Conservation (phyloP, 2,888 invertebrate species). For the Tiliacea citrago region DNA sequence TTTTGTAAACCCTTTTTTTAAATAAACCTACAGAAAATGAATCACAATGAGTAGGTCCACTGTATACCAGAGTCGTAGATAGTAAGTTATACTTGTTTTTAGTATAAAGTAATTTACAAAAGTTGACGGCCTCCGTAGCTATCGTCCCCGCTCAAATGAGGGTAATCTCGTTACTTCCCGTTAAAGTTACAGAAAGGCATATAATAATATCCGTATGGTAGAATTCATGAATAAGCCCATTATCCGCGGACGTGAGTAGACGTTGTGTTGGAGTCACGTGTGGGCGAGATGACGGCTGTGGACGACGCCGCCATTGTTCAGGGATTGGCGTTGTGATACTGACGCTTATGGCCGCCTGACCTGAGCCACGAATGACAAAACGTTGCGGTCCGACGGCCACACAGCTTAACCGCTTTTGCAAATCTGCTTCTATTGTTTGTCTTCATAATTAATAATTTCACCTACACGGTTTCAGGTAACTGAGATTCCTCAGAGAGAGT, state of each 20-base stretch:
- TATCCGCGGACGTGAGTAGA: slow-evolving; percentile 70
- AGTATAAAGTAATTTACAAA: slow-evolving; percentile 11
- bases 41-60: neutral
- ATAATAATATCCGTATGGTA: slow-evolving; percentile 61
- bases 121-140: slow-evolving; percentile 11
- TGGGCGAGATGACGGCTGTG: slow-evolving; percentile 47
- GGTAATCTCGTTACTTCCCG: slow-evolving; percentile 48
- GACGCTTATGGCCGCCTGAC: slow-evolving; percentile 36
- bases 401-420: slow-evolving; percentile 38
- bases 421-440: slow-evolving; percentile 44
- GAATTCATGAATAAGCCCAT: slow-evolving; percentile 71
- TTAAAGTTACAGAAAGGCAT: slow-evolving; percentile 59
- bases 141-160: slow-evolving; percentile 21
- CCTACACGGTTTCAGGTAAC: slow-evolving; percentile 2
- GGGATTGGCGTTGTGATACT: slow-evolving; percentile 51
- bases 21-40: neutral
- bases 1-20: neutral
- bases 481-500: neutral
- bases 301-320: slow-evolving; percentile 42
- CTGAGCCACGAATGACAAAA: slow-evolving; percentile 55
- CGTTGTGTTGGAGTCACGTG: slow-evolving; percentile 62
- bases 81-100: neutral
- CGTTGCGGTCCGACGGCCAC: slow-evolving; percentile 36
- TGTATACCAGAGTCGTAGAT: too few species aligned
- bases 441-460: slow-evolving; percentile 32